These are phyloP conservation scores for Ageneiosus marmoratus DNA, from an alignment of 2,113 vertebrate genomes.

Conservation along the genomic window DNA sequence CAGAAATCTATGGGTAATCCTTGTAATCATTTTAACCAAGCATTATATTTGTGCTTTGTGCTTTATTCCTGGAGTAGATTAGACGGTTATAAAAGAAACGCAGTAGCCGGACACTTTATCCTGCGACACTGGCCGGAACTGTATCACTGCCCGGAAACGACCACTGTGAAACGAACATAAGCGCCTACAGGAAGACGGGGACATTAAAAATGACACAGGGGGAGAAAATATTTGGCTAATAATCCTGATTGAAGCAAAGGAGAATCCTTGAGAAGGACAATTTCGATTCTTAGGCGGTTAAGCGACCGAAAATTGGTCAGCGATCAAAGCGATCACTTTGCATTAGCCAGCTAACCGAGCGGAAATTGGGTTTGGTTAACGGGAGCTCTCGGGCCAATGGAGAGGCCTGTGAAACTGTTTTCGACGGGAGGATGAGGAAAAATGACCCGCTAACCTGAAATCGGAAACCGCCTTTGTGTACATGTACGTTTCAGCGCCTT, in stretches of 20 bases:
- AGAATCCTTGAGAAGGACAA: conserved; percentile 46
- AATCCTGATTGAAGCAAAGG: conserved; percentile 51
- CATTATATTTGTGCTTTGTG: too few relatives aligned
- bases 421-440: conserved; percentile 67
- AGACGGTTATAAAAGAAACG: too few relatives aligned
- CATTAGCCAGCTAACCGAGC: conserved; percentile 55
- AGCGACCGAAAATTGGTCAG: background rate
- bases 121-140: conserved; percentile 72
- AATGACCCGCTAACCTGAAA: conserved; percentile 68
- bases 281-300: background rate
- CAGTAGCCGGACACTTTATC: conserved; percentile 52
- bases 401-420: conserved; percentile 69
- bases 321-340: background rate
- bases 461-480: conserved; percentile 58
- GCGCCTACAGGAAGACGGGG: conserved; percentile 65
- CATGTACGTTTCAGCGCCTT: conserved; percentile 41
- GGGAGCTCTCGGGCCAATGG: conserved; percentile 67
- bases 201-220: conserved; percentile 66
- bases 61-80: too few relatives aligned
- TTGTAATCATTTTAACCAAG: too few relatives aligned
- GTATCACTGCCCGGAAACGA: conserved; percentile 74
- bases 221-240: conserved; percentile 60
- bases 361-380: conserved; percentile 67
- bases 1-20: too few relatives aligned
- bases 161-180: conserved; percentile 69